A percentile compares a stretch with the other conserved stretches of the same genome.
Evolutionary conservation across 1,140 invertebrate species (phyloP).

Genomic region (Nixonia krombeini): DNA sequence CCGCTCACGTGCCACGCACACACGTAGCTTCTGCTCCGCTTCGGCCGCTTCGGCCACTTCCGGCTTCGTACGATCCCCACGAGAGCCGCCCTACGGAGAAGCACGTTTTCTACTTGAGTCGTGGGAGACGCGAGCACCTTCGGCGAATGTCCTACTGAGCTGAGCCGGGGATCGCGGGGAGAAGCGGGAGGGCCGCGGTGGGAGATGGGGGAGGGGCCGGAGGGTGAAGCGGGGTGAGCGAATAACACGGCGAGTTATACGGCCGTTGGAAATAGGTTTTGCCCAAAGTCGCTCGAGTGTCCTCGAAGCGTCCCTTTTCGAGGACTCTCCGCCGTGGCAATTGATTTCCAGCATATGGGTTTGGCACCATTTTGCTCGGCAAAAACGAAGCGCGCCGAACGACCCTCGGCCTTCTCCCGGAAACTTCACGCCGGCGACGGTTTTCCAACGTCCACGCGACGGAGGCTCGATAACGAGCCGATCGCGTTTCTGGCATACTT

Average conservation of each 20-base stretch:
- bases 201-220: not conserved
- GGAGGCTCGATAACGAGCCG: too few relatives aligned
- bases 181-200: not conserved
- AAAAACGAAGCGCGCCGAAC: too few relatives aligned
- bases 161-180: not conserved
- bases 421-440: too few relatives aligned
- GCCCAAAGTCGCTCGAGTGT: slow-evolving; percentile 10
- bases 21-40: too few relatives aligned
- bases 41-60: not conserved
- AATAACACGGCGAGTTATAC: not conserved
- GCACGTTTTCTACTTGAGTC: slow-evolving; percentile 6
- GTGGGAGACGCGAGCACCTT: not conserved
- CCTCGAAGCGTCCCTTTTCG: slow-evolving; percentile 9
- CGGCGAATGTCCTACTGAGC: slow-evolving; percentile 4
- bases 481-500: too few relatives aligned
- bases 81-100: slow-evolving; percentile 8
- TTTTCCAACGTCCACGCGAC: too few relatives aligned
- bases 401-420: too few relatives aligned
- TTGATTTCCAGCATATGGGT: too few relatives aligned
- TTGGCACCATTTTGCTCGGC: too few relatives aligned
- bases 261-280: slow-evolving; percentile 6
- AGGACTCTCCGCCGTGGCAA: too few relatives aligned
- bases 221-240: slow-evolving; percentile 4
- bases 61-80: not conserved
- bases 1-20: slow-evolving; percentile 3